A percentile compares a stretch with the other conserved stretches of the same genome.
These are phyloP conservation scores for Picathartes gymnocephalus DNA, from an alignment of 2,113 vertebrate species.

Conservation along the genomic window DNA sequence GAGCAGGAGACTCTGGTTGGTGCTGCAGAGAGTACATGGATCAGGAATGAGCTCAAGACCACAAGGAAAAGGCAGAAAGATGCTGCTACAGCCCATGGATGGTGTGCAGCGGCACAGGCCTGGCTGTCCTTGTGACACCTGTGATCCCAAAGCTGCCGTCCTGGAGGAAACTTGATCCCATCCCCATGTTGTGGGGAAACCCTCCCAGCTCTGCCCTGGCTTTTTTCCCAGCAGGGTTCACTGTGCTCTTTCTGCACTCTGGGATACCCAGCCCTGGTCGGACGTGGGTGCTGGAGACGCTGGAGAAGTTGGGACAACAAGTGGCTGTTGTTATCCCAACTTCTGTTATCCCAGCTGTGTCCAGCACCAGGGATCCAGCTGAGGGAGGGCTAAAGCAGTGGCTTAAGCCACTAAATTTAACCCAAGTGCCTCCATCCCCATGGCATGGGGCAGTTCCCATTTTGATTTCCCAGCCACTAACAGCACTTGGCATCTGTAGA, in stretches of 20 bases:
- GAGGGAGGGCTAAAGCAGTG: background rate
- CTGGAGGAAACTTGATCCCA: background rate
- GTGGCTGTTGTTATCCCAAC: background rate
- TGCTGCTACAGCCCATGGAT: background rate
- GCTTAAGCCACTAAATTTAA: background rate
- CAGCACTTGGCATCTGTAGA: background rate
- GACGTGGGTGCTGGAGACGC: background rate
- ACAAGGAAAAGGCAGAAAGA: background rate
- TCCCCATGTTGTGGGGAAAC: background rate
- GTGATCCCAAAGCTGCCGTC: background rate
- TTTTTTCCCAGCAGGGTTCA: background rate
- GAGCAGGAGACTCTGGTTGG: background rate
- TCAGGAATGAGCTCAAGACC: background rate
- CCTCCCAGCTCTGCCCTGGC: background rate
- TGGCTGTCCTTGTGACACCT: background rate
- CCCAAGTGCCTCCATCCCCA: background rate
- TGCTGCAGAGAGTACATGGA: background rate
- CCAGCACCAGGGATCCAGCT: rapidly evolving
- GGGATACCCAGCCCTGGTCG: background rate
- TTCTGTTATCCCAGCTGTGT: background rate
- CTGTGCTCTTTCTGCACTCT: background rate
- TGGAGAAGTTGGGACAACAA: background rate
- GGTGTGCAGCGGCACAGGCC: background rate
- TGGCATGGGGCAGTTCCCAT: background rate
- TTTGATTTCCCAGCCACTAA: background rate